phyloP scores from a whole-genome alignment of 1,140 invertebrate genomes.

The Bilobella aurantiaca region DNA sequence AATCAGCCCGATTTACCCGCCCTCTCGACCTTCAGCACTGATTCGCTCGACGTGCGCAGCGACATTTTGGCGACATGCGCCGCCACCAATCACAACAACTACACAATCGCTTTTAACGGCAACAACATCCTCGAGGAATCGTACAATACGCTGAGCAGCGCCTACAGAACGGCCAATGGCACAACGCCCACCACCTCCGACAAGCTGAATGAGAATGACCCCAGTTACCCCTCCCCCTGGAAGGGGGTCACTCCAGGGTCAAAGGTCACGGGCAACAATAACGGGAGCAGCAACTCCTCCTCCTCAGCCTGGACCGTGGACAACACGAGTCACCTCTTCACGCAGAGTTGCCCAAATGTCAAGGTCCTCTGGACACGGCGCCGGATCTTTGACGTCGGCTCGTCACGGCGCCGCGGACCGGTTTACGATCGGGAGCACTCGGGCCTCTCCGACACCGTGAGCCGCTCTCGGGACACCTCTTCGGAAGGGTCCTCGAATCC shows the following conservation, averaged over 20 bases:
- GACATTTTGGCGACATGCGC: slow-evolving; percentile 75
- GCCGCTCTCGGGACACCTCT: neutral
- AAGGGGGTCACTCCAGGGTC: too few species aligned
- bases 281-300: slow-evolving; percentile 20
- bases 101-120: slow-evolving; percentile 79
- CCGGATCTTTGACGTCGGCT: slow-evolving; percentile 6
- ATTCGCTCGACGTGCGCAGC: slow-evolving; percentile 70
- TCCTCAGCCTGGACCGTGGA: slow-evolving; percentile 13
- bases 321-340: slow-evolving; percentile 14
- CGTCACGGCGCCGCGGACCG: slow-evolving; percentile 18
- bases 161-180: too few species aligned
- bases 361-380: neutral
- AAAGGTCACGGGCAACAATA: slow-evolving; percentile 1
- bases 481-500: neutral
- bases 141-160: slow-evolving; percentile 16
- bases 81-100: slow-evolving; percentile 83
- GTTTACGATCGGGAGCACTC: slow-evolving; percentile 10
- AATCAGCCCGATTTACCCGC: slow-evolving; percentile 52
- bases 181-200: too few species aligned
- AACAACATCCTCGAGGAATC: slow-evolving; percentile 41
- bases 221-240: too few species aligned
- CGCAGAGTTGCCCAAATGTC: slow-evolving; percentile 27
- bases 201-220: too few species aligned
- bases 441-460: neutral
- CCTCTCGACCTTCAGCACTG: slow-evolving; percentile 65